phyloP scores from a whole-genome alignment of 2,797 vertebrate genomes.

The Poeciliopsis paucimaculata region DNA sequence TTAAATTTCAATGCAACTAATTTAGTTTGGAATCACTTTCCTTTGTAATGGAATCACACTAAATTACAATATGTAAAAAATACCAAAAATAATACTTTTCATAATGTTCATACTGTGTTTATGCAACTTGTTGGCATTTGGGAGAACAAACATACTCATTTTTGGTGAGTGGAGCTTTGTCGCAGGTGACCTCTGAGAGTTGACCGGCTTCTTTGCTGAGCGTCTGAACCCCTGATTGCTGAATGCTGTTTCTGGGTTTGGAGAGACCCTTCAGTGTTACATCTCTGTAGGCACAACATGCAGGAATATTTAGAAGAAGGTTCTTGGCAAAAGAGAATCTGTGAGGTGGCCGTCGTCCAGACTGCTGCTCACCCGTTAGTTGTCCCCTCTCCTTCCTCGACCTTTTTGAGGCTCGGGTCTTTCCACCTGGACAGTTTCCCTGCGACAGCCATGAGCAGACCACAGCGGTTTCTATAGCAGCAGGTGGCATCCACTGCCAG shows the following conservation, averaged over 20 bases:
- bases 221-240: slow-evolving; percentile 53
- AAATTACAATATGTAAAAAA: background rate
- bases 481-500: slow-evolving; percentile 82
- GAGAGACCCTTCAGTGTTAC: slow-evolving; percentile 75
- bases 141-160: slow-evolving; percentile 73
- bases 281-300: slow-evolving; percentile 68
- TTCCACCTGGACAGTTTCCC: slow-evolving; percentile 80
- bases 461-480: slow-evolving; percentile 83
- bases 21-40: background rate
- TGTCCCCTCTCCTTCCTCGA: slow-evolving; percentile 71
- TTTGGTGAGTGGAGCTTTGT: slow-evolving; percentile 82
- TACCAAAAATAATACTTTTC: background rate
- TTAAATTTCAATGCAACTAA: background rate
- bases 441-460: slow-evolving; percentile 81
- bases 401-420: slow-evolving; percentile 67
- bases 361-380: slow-evolving; percentile 51
- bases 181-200: slow-evolving; percentile 75
- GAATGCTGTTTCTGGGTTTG: slow-evolving; percentile 66
- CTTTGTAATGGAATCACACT: background rate
- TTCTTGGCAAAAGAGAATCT: background rate
- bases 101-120: background rate
- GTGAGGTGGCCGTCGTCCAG: background rate
- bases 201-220: slow-evolving; percentile 47
- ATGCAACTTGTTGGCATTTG: background rate
- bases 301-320: slow-evolving; percentile 12